Base-by-base conservation (phyloP, 1,140 invertebrate genomes). In the Pseudoatta argentina region DNA sequence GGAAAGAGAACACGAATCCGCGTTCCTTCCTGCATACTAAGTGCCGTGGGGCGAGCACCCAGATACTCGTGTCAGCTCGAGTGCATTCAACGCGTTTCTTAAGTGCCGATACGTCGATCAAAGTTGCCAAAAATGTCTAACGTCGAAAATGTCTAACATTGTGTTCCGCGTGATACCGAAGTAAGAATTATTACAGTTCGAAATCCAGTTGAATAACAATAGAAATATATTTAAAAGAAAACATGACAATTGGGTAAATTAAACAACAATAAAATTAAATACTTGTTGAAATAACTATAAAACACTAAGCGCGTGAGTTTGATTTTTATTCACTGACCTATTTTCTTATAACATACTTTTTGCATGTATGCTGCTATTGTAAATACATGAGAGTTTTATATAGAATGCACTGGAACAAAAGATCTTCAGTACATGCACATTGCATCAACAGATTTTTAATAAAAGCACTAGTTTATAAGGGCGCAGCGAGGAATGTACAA, bases 1-100 rank as follows among this genome's bases (percentile, higher is more conserved):
- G 24, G 24, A 76, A 24, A 69, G 61, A 51, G 87, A 86, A 89
- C 85, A 64, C 57, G 88, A 66, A 83, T 90, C 64, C 72, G 24
- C 34, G 66, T 51, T 51, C 51, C 53, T 75, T 75, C 69, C 75
- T 85, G 61, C 66, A 90, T 89, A 87, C 73, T 30, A 66, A 73
- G 59, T 48, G 27, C 73, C 76, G 24, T 30, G 6, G 8, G 44
- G 64, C 21, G 39, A 21, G 30, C n/a, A 53, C 4, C 34, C 14
- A 34, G 73, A 64, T 63, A 24, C 39, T 69, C 77, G 4, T 30
- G 27, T 16, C 30, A 27, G 57, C 27, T 69, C 63, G 21, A 82
- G 64, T 69, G 44, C 34, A 51, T 69, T 86, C 53, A 59, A 53
- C 27, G 61, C 24, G 85, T 21, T 59, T 86, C 44, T 72, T 55